phyloP scores from a whole-genome alignment of 2,888 invertebrate genomes.

The Chaetogeoica ovagalla region DNA sequence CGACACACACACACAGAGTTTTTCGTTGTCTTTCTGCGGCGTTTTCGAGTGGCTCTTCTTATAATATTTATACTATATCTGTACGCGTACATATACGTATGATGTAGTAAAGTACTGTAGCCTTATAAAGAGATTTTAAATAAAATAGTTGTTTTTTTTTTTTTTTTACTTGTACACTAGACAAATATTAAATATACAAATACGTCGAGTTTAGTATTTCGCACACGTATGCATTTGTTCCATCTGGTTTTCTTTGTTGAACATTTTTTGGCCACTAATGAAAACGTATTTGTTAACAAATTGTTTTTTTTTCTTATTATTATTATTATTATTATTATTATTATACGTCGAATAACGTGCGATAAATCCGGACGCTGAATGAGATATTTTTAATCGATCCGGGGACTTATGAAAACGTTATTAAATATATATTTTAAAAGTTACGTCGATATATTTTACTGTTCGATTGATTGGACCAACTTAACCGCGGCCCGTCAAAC shows the following conservation, averaged over 20 bases:
- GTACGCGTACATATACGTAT: not conserved
- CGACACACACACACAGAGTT: not conserved
- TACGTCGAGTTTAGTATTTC: not conserved
- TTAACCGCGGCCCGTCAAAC: constrained; percentile 18
- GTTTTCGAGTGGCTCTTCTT: not conserved
- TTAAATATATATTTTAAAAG: constrained; percentile 4
- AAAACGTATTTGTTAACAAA: constrained; percentile 4
- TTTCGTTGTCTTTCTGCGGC: not conserved
- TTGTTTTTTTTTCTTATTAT: not conserved
- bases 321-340: no score
- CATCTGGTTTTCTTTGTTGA: not conserved
- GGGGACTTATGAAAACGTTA: not conserved
- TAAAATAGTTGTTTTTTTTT: not conserved
- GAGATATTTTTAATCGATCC: constrained; percentile 9
- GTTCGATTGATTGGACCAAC: not conserved
- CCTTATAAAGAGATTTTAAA: no score
- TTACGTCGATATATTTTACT: not conserved
- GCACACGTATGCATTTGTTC: not conserved
- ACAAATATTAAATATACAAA: not conserved
- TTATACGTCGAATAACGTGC: not conserved
- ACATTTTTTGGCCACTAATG: not conserved
- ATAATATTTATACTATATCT: not conserved
- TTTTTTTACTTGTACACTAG: not conserved
- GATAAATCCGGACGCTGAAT: not conserved
- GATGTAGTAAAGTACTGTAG: not conserved